Conservation (phyloP, 2,797 vertebrate species). For the Pygocentrus nattereri region DNA sequence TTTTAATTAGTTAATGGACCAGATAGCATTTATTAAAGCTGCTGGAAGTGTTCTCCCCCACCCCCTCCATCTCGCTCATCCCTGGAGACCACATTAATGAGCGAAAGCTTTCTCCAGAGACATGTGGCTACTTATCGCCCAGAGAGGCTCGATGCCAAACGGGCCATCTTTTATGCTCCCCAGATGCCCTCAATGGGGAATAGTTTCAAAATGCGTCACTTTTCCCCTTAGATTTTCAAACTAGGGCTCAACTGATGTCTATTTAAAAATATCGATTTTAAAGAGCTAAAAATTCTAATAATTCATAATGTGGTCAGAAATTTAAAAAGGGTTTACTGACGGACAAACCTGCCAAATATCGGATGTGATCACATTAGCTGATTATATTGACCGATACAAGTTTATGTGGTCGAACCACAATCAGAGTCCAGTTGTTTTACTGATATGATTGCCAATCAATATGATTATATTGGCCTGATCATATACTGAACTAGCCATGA, state of each 20-base stretch:
- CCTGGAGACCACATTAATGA: constrained; percentile 58
- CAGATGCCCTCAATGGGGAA: neutral
- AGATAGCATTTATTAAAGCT: constrained; percentile 83
- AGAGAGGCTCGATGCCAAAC: constrained; percentile 24
- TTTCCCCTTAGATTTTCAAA: neutral
- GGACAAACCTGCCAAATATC: neutral
- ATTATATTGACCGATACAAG: neutral
- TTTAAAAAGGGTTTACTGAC: neutral
- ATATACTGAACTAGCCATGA: no score
- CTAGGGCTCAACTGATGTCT: neutral
- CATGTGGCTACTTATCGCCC: constrained; percentile 24
- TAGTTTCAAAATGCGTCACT: neutral
- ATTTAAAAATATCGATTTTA: neutral
- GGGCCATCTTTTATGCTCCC: constrained; percentile 22
- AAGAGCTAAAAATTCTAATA: neutral
- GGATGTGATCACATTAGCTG: neutral
- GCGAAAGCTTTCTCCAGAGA: constrained; percentile 47
- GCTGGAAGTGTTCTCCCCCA: constrained; percentile 72
- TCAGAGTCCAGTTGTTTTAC: no score
- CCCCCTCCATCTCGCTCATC: constrained; percentile 17
- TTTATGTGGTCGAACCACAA: no score
- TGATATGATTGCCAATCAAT: no score
- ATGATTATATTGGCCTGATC: no score
- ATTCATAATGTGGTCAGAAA: neutral
- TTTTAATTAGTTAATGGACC: constrained; percentile 86